Evolutionary conservation across 2,113 vertebrate genomes (phyloP).

Genomic region (Saimiri boliviensis): DNA sequence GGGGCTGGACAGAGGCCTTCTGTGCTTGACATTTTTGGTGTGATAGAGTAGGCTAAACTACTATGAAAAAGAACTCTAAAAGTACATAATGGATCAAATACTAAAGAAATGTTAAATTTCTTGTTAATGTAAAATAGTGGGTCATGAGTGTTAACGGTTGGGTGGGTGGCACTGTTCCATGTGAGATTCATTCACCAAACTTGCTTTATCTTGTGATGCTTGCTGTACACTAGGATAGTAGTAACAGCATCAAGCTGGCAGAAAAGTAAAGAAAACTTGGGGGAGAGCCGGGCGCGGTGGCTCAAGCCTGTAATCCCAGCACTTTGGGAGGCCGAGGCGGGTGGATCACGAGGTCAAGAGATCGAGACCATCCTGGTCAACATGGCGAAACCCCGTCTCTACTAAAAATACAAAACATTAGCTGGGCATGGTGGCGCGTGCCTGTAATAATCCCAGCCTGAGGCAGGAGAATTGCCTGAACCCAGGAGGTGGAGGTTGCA

Average conservation of each 20-base stretch:
- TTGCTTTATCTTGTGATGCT: neutral
- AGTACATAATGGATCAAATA: neutral
- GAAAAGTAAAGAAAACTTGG: neutral
- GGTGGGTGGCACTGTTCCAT: neutral
- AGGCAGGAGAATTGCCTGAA: too few relatives aligned
- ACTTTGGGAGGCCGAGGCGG: too few relatives aligned
- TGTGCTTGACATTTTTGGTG: neutral
- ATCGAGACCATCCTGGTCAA: too few relatives aligned
- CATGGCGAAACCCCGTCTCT: too few relatives aligned
- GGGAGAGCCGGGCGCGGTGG: too few relatives aligned
- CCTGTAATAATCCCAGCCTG: too few relatives aligned
- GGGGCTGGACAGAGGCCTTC: neutral
- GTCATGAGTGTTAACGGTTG: neutral
- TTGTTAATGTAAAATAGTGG: neutral
- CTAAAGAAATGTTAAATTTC: neutral
- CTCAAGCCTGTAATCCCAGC: too few relatives aligned
- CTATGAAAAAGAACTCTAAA: neutral
- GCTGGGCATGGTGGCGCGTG: too few relatives aligned
- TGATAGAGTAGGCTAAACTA: neutral
- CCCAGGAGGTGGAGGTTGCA: too few relatives aligned
- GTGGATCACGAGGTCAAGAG: too few relatives aligned
- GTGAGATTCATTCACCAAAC: neutral
- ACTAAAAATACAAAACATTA: too few relatives aligned
- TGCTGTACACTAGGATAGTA: too few relatives aligned
- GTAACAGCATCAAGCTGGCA: neutral